These are phyloP conservation scores for Diadema setosum DNA, from an alignment of 35 echinoderm and acorn worm species.

Conservation along the genomic window DNA sequence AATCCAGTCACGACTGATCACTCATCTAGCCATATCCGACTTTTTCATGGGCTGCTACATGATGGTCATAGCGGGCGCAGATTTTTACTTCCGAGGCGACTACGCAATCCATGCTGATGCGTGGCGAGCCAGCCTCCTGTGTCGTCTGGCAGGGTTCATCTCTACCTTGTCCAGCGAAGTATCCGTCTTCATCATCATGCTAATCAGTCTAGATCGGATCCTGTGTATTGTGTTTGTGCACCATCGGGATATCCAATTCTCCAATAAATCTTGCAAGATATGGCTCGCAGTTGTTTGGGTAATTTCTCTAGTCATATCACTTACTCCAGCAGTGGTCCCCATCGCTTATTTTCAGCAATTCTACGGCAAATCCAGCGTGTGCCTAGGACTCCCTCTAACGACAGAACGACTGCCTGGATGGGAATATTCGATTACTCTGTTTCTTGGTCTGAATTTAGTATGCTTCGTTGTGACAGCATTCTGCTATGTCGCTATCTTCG, in stretches of 20 bases:
- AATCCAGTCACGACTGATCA: conserved; percentile 68
- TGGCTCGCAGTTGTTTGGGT: conserved; percentile 23
- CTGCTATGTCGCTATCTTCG: conserved; percentile 52
- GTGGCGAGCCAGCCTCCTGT: conserved; percentile 58
- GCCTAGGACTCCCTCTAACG: conserved; percentile 61
- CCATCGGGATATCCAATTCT: conserved; percentile 12
- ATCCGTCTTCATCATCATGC: conserved; percentile 69
- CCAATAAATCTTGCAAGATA: background rate
- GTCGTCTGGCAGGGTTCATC: conserved; percentile 55
- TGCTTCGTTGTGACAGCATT: conserved; percentile 56
- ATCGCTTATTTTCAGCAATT: background rate
- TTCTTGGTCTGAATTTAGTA: conserved; percentile 53
- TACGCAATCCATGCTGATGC: conserved; percentile 47
- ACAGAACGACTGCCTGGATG: conserved; percentile 53
- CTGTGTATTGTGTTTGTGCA: conserved; percentile 38
- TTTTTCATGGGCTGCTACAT: conserved; percentile 90
- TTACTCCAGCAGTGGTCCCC: conserved; percentile 11
- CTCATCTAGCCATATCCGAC: conserved; percentile 67
- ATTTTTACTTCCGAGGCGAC: conserved; percentile 41
- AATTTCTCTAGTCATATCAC: conserved; percentile 16
- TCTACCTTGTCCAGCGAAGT: conserved; percentile 81
- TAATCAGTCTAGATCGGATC: conserved; percentile 73
- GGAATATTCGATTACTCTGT: conserved; percentile 67
- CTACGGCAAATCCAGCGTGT: conserved; percentile 69
- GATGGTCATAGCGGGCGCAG: conserved; percentile 78